These are phyloP conservation scores for Danionella dracula DNA, from an alignment of 2,797 vertebrate genomes.

Conservation along the genomic window DNA sequence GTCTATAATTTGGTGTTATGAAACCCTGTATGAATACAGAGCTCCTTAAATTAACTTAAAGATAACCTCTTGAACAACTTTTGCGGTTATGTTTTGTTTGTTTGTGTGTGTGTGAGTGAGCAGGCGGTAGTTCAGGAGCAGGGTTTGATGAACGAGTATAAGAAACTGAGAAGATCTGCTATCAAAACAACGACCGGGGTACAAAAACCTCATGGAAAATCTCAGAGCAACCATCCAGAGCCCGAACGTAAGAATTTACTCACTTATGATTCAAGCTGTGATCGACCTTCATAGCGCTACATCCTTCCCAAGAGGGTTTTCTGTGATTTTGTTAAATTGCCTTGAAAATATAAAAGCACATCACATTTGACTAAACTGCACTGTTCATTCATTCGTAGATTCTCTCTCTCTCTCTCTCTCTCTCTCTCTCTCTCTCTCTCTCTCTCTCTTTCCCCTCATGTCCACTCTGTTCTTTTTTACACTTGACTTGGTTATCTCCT, in stretches of 20 bases:
- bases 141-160: constrained; percentile 59
- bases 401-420: too few species aligned
- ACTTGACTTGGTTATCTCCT: neutral
- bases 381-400: neutral
- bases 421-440: too few species aligned
- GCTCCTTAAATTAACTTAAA: too few species aligned
- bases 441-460: too few species aligned
- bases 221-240: neutral
- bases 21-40: too few species aligned
- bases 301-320: neutral
- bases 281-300: neutral
- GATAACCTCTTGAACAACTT: too few species aligned
- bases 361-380: neutral
- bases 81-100: neutral
- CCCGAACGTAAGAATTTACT: neutral
- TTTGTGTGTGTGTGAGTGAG: constrained; percentile 27
- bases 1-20: too few species aligned
- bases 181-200: constrained; percentile 21
- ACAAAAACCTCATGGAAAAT: constrained; percentile 24
- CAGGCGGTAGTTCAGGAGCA: constrained; percentile 70
- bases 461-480: neutral
- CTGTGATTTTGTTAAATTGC: neutral
- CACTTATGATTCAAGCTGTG: neutral
- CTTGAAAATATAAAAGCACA: neutral
- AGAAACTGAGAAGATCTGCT: constrained; percentile 56